phyloP scores from a whole-genome alignment of 2,113 vertebrate species.

The Saiga tatarica region DNA sequence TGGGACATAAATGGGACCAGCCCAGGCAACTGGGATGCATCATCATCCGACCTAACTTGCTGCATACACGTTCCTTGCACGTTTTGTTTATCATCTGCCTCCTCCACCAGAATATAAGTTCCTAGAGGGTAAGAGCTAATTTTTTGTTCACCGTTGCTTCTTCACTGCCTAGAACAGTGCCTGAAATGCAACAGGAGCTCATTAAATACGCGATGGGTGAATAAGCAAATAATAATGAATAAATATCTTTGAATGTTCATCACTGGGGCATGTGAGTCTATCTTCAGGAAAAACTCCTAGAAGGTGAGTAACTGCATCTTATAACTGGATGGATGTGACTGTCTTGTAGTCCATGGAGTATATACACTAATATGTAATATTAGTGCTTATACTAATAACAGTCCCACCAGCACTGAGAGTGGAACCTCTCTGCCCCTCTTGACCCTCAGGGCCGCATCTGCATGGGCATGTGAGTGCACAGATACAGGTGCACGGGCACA shows the following conservation, averaged over 20 bases:
- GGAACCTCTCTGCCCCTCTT: not conserved
- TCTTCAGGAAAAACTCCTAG: not conserved
- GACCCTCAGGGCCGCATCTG: fast-evolving
- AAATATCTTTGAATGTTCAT: not conserved
- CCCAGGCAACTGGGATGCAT: not conserved
- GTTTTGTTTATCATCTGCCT: not conserved
- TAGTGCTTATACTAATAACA: not conserved
- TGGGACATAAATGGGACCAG: not conserved
- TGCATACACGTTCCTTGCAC: not conserved
- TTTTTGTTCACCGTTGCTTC: not conserved
- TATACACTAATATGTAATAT: not conserved
- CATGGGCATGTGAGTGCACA: too few relatives aligned
- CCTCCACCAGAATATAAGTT: not conserved
- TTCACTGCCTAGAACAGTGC: not conserved
- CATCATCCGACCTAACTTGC: not conserved
- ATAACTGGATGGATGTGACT: not conserved
- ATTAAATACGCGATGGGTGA: not conserved
- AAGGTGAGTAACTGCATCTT: not conserved
- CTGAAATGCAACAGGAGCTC: not conserved
- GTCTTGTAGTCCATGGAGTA: not conserved
- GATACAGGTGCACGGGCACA: fast-evolving
- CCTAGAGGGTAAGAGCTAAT: not conserved
- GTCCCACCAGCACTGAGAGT: not conserved
- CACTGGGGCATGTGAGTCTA: not conserved
- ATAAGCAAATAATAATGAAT: not conserved